Conservation (phyloP, 2,888 invertebrate species). For the Acanthosepion esculentum region DNA sequence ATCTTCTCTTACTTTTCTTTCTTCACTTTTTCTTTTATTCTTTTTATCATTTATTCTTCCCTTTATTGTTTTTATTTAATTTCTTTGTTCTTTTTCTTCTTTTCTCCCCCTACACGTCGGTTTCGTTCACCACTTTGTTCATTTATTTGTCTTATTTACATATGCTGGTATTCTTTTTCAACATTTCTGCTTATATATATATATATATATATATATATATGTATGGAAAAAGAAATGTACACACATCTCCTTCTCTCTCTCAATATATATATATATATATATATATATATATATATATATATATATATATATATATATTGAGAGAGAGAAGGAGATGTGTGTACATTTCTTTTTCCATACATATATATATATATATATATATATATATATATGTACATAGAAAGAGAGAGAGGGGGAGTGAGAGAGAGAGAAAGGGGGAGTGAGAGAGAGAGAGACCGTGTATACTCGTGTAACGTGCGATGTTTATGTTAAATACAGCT, state of each 20-base stretch:
- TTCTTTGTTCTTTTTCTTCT: background rate
- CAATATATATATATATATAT: background rate
- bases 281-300: background rate
- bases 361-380: too few relatives aligned
- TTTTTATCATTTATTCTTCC: background rate
- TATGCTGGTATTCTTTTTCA: background rate
- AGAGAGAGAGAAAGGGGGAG: too few relatives aligned
- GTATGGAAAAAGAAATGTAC: too few relatives aligned
- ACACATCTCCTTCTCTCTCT: too few relatives aligned
- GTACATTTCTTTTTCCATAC: too few relatives aligned
- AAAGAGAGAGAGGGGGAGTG: too few relatives aligned
- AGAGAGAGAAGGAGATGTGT: too few relatives aligned
- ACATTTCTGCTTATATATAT: background rate
- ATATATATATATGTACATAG: too few relatives aligned
- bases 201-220: background rate
- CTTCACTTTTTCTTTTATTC: background rate
- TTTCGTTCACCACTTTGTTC: background rate
- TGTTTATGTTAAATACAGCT: too few relatives aligned
- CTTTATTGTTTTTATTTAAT: background rate
- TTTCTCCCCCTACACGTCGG: background rate
- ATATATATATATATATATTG: too few relatives aligned
- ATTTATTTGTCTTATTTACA: background rate
- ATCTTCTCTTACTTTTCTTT: background rate
- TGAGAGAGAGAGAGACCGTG: too few relatives aligned
- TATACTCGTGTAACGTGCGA: too few relatives aligned